Percentiles rank a stretch among this genome's conserved stretches.
These are phyloP conservation scores for Thunnus thynnus DNA, from an alignment of 2,113 vertebrate species.

Conservation along the genomic window DNA sequence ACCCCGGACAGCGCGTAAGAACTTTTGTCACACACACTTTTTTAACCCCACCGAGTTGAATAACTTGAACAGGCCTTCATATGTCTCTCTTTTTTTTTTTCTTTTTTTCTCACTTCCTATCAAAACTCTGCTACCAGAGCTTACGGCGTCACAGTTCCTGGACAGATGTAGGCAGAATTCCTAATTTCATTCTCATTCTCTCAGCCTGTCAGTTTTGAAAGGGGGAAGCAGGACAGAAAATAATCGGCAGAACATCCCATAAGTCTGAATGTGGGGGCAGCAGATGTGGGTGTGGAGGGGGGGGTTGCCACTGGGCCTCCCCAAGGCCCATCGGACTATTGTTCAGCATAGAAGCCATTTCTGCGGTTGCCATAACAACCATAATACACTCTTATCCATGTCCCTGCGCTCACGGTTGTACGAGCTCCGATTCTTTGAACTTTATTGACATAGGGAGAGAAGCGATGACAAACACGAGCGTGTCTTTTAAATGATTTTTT, in stretches of 20 bases:
- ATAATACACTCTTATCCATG: slow-evolving; percentile 90
- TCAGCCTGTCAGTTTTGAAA: slow-evolving; percentile 78
- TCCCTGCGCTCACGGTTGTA: slow-evolving; percentile 88
- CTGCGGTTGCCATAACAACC: slow-evolving; percentile 93
- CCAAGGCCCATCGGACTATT: slow-evolving; percentile 85
- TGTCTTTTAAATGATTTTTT: background rate
- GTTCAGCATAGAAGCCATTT: slow-evolving; percentile 90
- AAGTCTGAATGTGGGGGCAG: slow-evolving; percentile 91
- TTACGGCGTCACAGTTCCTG: slow-evolving; percentile 46
- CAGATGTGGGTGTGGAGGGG: slow-evolving; percentile 93
- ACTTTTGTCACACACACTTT: slow-evolving; percentile 56
- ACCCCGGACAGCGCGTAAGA: slow-evolving; percentile 34
- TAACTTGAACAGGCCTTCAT: slow-evolving; percentile 2
- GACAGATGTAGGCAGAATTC: slow-evolving; percentile 81
- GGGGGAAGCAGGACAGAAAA: slow-evolving; percentile 79
- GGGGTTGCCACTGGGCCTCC: slow-evolving; percentile 83
- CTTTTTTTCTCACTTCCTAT: slow-evolving; percentile 26
- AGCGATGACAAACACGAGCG: slow-evolving; percentile 22
- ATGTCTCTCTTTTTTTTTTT: background rate
- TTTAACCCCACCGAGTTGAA: slow-evolving; percentile 25
- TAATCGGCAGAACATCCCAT: slow-evolving; percentile 88
- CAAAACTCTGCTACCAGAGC: slow-evolving; percentile 11
- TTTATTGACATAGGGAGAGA: slow-evolving; percentile 71
- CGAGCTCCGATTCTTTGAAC: slow-evolving; percentile 78
- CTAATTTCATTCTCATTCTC: slow-evolving; percentile 75